Evolutionary conservation across 2,797 vertebrate genomes (phyloP).

Genomic region (Neostethus bicornis): DNA sequence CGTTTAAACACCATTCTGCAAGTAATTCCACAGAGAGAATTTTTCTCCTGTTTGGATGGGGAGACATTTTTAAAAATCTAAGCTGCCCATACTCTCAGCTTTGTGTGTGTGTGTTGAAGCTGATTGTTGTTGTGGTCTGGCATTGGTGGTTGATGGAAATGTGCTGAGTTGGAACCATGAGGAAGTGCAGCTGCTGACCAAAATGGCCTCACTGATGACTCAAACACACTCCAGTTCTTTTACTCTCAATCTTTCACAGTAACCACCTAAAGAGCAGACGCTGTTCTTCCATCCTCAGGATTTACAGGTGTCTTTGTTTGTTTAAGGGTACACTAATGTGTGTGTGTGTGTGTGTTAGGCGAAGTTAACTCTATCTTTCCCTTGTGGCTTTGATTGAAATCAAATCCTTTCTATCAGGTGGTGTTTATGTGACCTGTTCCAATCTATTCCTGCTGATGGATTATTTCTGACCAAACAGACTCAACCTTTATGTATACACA

Average conservation of each 20-base stretch:
- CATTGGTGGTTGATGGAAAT: slow-evolving; percentile 90
- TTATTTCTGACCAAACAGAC: slow-evolving; percentile 24
- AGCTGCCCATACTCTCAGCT: slow-evolving; percentile 83
- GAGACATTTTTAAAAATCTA: slow-evolving; percentile 95
- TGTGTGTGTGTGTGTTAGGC: slow-evolving; percentile 17
- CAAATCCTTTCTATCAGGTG: slow-evolving; percentile 43
- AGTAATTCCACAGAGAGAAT: slow-evolving; percentile 87
- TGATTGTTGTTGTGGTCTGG: slow-evolving; percentile 95
- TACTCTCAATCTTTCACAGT: neutral
- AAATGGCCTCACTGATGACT: slow-evolving; percentile 43
- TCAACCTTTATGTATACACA: slow-evolving; percentile 4
- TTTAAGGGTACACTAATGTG: slow-evolving; percentile 23
- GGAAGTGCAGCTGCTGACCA: slow-evolving; percentile 93
- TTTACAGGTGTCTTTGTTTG: slow-evolving; percentile 47
- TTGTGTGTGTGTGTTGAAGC: slow-evolving; percentile 71
- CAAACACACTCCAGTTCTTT: slow-evolving; percentile 7
- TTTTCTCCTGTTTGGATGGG: slow-evolving; percentile 85
- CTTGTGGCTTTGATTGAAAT: slow-evolving; percentile 51
- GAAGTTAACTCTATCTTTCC: slow-evolving; percentile 34
- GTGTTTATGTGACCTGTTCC: slow-evolving; percentile 47
- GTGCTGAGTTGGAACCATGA: slow-evolving; percentile 92
- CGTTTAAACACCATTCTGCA: slow-evolving; percentile 80
- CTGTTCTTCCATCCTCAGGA: slow-evolving; percentile 22
- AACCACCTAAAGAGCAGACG: slow-evolving; percentile 7
- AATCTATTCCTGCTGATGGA: slow-evolving; percentile 34